These are phyloP conservation scores for Ceyx erithaca DNA, from an alignment of 2,797 vertebrate genomes.

Conservation along the genomic window DNA sequence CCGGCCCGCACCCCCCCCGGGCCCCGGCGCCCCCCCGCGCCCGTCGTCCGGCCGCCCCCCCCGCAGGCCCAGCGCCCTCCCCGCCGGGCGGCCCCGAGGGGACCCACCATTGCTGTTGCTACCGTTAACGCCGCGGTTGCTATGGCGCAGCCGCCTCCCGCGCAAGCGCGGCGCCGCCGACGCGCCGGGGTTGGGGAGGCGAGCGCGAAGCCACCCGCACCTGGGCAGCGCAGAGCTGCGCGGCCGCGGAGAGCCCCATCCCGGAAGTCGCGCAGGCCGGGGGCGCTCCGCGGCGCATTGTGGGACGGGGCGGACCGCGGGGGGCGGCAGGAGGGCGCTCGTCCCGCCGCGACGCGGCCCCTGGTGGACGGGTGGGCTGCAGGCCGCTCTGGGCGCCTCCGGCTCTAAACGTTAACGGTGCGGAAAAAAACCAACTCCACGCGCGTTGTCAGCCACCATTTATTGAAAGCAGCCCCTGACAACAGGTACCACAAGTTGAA, in stretches of 20 bases:
- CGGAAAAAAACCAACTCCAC: accelerated
- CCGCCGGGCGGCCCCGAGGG: background rate
- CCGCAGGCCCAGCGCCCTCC: background rate
- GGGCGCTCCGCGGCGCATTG: background rate
- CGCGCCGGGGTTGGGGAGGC: background rate
- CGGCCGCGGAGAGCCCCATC: background rate
- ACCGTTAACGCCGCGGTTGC: constrained; percentile 81
- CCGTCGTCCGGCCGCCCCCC: background rate
- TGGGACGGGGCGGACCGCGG: background rate
- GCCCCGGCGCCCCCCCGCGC: too few relatives aligned
- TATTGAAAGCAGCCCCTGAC: background rate
- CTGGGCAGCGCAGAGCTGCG: background rate
- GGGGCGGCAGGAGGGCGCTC: too few relatives aligned
- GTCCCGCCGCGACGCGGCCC: background rate
- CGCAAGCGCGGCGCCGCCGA: constrained; percentile 65
- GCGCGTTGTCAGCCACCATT: background rate
- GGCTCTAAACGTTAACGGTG: accelerated
- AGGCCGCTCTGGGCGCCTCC: background rate
- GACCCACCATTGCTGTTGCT: constrained; percentile 83
- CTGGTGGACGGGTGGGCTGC: background rate
- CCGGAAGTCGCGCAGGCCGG: background rate
- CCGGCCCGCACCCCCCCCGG: too few relatives aligned
- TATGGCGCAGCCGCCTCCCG: constrained; percentile 73
- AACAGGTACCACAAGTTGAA: background rate
- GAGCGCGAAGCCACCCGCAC: background rate